Evolutionary conservation across 2,888 invertebrate genomes (phyloP), one percentile per base, ranked within the genome.

Genomic region (Lycophotia porphyrea): DNA sequence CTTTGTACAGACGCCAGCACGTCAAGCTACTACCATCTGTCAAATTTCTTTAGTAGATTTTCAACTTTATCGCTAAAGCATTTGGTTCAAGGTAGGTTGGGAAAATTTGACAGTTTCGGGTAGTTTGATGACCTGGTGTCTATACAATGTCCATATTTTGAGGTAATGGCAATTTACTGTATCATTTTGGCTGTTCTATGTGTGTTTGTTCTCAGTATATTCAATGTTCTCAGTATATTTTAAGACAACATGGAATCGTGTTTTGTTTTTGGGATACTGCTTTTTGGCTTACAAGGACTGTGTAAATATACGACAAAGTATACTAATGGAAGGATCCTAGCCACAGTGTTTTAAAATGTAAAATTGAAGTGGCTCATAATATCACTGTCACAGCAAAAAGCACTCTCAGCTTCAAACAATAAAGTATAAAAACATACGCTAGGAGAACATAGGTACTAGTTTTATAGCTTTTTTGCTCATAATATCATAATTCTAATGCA

Each of bases 401-500:
- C 78, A 74, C 78, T 80, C 36, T 47, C 65, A 49, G 15, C 27
- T 5, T 71, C 11, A 34, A 49, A 52, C 15, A 70, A 65, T 15
- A 42, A 39, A n/a, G n/a, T 31, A 24, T 9, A 49, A 71, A 81
- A 44, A 68, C 31, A 39, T 52, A 52, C 18, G 58, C 36, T 61
- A 60, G 42, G 36, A 72, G 34, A 31, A 49, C 47, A 61, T 65
- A 42, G 47, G 39, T 73, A 34, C 47, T 78, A 67, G 24, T 74
- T 63, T 80, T 80, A 67, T 67, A 36, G 27, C 47, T 74, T 49
- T 64, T 74, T 63, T 58, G 31, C 58, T 74, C 55, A 78, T 74
- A 68, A 81, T 76, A 61, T 61, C 64, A 76, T 81, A 76, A 47
- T 71, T 80, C 44, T 71, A 82, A 82, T 80, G 82, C 78, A 72